A percentile compares a stretch with the other conserved stretches of the same genome.
These are phyloP conservation scores for Drosophila lutescens DNA, from an alignment of 2,888 invertebrate species.

Conservation along the genomic window DNA sequence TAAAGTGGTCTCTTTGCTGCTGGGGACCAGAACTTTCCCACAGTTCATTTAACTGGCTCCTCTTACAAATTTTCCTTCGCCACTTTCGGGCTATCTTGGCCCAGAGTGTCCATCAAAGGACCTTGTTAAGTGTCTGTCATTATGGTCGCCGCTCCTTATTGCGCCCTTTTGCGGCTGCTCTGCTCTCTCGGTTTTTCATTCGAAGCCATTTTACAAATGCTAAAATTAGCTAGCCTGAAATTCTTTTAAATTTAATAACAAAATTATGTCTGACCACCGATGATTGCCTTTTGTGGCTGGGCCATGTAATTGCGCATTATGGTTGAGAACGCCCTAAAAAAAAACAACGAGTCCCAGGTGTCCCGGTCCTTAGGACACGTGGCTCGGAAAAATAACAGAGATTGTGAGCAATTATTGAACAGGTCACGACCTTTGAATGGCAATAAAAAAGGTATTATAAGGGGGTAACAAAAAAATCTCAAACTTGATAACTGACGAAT, in stretches of 20 bases:
- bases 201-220: constrained; percentile 2
- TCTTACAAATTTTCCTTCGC: background rate
- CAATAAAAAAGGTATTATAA: background rate
- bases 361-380: constrained; percentile 4
- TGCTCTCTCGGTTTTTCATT: too few relatives aligned
- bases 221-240: constrained; percentile 14
- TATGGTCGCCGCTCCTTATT: constrained; percentile 20
- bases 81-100: background rate
- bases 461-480: background rate
- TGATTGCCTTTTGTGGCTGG: constrained; percentile 1
- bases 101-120: constrained; percentile 15
- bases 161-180: constrained; percentile 3
- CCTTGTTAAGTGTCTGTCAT: constrained; percentile 18
- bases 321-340: background rate
- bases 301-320: constrained; percentile 10
- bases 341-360: background rate
- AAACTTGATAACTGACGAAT: background rate
- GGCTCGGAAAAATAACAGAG: constrained; percentile 10
- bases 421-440: constrained; percentile 9
- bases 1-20: background rate
- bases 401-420: constrained; percentile 9
- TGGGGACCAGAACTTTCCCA: background rate
- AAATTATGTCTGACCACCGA: constrained; percentile 7
- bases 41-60: constrained; percentile 1
- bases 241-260: constrained; percentile 24